phyloP scores from a whole-genome alignment of 53 echinoderm and acorn worm genomes.

The Mesocentrotus franciscanus region DNA sequence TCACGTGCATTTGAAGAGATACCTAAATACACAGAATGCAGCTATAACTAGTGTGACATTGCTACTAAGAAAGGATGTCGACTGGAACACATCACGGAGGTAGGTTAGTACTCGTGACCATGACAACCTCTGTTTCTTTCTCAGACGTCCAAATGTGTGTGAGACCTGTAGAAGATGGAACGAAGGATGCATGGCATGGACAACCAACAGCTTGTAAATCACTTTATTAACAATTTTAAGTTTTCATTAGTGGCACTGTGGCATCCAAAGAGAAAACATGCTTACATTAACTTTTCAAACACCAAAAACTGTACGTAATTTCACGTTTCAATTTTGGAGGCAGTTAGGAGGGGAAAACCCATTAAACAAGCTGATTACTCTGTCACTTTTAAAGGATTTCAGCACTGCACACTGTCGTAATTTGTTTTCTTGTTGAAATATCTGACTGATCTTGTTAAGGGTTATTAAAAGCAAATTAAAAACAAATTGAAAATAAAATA shows the following conservation, averaged over 20 bases:
- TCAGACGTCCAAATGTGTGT: slow-evolving; percentile 29
- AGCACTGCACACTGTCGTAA: too few relatives aligned
- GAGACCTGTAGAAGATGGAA: slow-evolving; percentile 40
- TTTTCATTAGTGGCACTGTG: not conserved
- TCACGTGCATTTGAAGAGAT: slow-evolving; percentile 24
- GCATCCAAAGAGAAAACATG: too few relatives aligned
- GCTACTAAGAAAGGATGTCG: slow-evolving; percentile 76
- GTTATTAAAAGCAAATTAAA: too few relatives aligned
- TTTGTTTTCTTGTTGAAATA: too few relatives aligned
- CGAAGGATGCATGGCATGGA: not conserved
- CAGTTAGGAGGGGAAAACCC: too few relatives aligned
- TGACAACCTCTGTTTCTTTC: slow-evolving; percentile 3
- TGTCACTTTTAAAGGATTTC: too few relatives aligned
- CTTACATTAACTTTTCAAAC: too few relatives aligned
- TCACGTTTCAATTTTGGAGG: too few relatives aligned
- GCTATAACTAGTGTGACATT: slow-evolving; percentile 73
- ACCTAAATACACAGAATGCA: slow-evolving; percentile 80
- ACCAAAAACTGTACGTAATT: too few relatives aligned
- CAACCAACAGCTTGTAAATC: not conserved
- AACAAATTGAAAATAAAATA: too few relatives aligned
- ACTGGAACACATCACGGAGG: slow-evolving; percentile 77
- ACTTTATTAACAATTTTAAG: not conserved
- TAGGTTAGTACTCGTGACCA: not conserved
- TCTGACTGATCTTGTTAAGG: too few relatives aligned
- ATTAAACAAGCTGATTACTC: too few relatives aligned